Evolutionary conservation across 2,797 vertebrate species (phyloP).

Genomic region (Trematomus bernacchii): DNA sequence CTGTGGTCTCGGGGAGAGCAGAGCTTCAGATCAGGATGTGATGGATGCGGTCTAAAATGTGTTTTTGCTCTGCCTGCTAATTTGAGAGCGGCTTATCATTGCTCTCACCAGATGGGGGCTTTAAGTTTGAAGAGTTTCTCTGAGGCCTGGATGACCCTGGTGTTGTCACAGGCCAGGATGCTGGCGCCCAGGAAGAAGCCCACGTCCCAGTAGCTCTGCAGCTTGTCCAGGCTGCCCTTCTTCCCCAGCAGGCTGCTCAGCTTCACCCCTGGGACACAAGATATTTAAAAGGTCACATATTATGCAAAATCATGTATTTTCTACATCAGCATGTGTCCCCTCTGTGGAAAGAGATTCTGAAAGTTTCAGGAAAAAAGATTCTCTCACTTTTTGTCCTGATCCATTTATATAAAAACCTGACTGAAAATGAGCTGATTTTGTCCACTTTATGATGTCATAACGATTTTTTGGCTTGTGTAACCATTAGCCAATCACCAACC

Average conservation of each 20-base stretch:
- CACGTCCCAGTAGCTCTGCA: constrained; percentile 99
- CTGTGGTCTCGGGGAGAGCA: constrained; percentile 34
- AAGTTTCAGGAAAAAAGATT: too few species aligned
- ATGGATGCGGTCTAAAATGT: constrained; percentile 5
- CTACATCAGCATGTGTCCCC: too few species aligned
- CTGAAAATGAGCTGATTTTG: too few species aligned
- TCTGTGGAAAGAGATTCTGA: too few species aligned
- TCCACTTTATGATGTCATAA: too few species aligned
- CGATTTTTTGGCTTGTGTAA: too few species aligned
- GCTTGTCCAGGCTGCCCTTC: constrained; percentile 96
- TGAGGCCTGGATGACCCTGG: constrained; percentile 95
- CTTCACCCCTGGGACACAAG: constrained; percentile 91
- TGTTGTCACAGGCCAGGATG: constrained; percentile 95
- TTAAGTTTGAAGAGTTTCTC: constrained; percentile 99
- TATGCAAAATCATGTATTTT: too few species aligned
- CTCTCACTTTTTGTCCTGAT: too few species aligned
- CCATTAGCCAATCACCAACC: too few species aligned
- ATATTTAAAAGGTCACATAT: neutral
- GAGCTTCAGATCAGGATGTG: constrained; percentile 17
- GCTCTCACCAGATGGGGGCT: constrained; percentile 94
- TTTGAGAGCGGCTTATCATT: neutral
- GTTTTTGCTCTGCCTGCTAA: neutral
- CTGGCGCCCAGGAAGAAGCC: constrained; percentile 98
- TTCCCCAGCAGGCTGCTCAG: constrained; percentile 97
- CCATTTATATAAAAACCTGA: too few species aligned